Base-by-base conservation (phyloP, 2,797 vertebrate species). In the Neosilurus hyrtlii region DNA sequence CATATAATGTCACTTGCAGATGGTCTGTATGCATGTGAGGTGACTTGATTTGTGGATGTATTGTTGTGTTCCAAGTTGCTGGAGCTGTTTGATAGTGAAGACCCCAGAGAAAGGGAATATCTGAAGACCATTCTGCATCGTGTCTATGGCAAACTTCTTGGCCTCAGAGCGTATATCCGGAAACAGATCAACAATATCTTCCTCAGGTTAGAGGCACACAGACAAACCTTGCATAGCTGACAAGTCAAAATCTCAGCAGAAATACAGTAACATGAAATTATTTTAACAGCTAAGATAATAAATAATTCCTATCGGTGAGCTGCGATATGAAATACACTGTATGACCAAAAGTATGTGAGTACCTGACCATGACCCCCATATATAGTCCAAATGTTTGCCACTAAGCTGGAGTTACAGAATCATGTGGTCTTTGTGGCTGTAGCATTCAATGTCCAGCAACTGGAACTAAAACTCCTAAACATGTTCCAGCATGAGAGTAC, bases 171-270 rank as follows among this genome's bases (percentile, higher is more conserved):
- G 43, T 97, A 97, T 86, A 97, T 97, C 90, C 96, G 96, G 89
- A 97, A 97, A 90, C 96, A 97, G 89, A 97, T 97, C 92, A 97
- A 97, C 94, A 96, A 97, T 91, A 97, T 97, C 92, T 97, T 97
- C 90, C 96, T 97, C 90, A 95, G 95, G 96, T 97, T 70, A 83
- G 62, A 85, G 59, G 37, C 67, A 24, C 24, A 65, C 4, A 12
- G 18, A n/a, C 18, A 35, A 57, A 16, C 3, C 35, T n/a, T 76
- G 5, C 16, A 24, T 61, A n/a, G 12, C 20, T 37, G 73, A 37
- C 11, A 75, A 74, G 9, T 37, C 56, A 43, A 15, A 6, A 76
- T 15, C 74, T 43, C 35, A 77, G 18, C 18, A 57, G 9, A 56
- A 35, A 57, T 43, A 77, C 22, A 61, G 35, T 14, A 22, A 61